Percentiles rank a stretch among this genome's conserved stretches.
Evolutionary conservation across 2,888 invertebrate species (phyloP).

Genomic region (Diaprepes abbreviatus): DNA sequence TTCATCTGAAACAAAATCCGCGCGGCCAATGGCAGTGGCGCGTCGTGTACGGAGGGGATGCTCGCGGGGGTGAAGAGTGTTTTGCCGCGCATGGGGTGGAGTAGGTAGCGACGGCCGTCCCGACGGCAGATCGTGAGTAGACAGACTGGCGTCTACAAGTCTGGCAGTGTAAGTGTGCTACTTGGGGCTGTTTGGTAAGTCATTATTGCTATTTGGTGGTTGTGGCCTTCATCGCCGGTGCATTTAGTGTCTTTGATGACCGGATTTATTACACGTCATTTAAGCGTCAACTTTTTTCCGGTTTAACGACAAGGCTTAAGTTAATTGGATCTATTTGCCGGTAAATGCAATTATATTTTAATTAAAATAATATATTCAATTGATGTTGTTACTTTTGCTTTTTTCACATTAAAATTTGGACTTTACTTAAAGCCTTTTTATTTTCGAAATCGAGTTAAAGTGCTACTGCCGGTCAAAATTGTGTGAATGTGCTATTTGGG

Average conservation of each 20-base stretch:
- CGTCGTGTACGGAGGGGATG: conserved; percentile 62
- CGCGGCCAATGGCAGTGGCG: conserved; percentile 59
- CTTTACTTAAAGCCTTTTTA: background rate
- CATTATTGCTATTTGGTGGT: conserved; percentile 56
- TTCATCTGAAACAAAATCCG: conserved; percentile 51
- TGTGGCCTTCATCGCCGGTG: conserved; percentile 48
- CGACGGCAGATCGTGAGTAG: conserved; percentile 71
- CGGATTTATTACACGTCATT: conserved; percentile 42
- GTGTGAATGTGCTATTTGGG: conserved; percentile 16
- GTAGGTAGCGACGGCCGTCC: conserved; percentile 74
- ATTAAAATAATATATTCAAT: background rate
- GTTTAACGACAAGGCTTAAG: conserved; percentile 32
- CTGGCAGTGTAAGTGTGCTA: conserved; percentile 60
- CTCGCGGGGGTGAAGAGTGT: conserved; percentile 62
- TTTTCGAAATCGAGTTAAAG: conserved; percentile 5
- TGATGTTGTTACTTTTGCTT: background rate
- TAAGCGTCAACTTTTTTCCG: conserved; percentile 24
- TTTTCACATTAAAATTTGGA: background rate
- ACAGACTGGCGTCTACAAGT: conserved; percentile 69
- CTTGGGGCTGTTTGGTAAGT: conserved; percentile 60
- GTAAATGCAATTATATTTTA: conserved; percentile 18
- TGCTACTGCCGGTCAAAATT: conserved; percentile 22
- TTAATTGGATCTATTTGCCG: conserved; percentile 36
- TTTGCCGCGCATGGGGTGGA: conserved; percentile 69
- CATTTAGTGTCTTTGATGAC: conserved; percentile 36